Evolutionary conservation across 2,113 vertebrate species (phyloP).

Genomic region (Otolemur garnettii): DNA sequence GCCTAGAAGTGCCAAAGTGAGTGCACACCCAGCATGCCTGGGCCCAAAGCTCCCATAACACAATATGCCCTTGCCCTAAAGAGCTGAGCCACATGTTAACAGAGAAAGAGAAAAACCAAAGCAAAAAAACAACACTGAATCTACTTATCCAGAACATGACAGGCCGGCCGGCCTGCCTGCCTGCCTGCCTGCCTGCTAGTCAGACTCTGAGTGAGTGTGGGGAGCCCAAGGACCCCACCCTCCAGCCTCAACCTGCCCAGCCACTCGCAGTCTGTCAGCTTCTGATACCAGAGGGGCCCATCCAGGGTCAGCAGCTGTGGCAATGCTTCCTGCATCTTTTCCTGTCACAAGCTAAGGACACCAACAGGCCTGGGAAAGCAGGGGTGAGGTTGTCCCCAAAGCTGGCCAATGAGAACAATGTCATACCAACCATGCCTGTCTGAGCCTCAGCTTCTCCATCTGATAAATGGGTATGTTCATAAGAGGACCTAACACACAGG

Average conservation of each 20-base stretch:
- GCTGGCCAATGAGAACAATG: neutral
- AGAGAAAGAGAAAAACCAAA: neutral
- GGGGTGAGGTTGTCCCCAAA: neutral
- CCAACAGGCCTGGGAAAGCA: neutral
- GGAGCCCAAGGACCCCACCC: neutral
- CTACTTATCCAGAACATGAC: neutral
- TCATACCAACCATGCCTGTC: neutral
- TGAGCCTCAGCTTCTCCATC: neutral
- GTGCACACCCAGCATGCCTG: no score
- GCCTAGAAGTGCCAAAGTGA: neutral
- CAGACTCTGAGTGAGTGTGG: neutral
- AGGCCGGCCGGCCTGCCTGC: neutral
- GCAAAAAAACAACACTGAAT: neutral
- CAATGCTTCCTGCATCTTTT: neutral
- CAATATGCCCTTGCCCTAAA: neutral
- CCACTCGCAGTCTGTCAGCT: neutral
- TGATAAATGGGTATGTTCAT: fast-evolving
- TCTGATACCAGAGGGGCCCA: neutral
- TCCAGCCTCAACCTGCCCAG: neutral
- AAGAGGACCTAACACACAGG: neutral
- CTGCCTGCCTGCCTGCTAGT: neutral
- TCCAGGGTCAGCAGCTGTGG: neutral
- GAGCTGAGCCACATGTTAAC: no score
- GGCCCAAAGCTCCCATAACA: neutral
- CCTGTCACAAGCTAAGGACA: neutral